Evolutionary conservation across 2,888 invertebrate genomes (phyloP), one percentile per base, ranked within the genome.

Genomic region (Drosophila barbarae): DNA sequence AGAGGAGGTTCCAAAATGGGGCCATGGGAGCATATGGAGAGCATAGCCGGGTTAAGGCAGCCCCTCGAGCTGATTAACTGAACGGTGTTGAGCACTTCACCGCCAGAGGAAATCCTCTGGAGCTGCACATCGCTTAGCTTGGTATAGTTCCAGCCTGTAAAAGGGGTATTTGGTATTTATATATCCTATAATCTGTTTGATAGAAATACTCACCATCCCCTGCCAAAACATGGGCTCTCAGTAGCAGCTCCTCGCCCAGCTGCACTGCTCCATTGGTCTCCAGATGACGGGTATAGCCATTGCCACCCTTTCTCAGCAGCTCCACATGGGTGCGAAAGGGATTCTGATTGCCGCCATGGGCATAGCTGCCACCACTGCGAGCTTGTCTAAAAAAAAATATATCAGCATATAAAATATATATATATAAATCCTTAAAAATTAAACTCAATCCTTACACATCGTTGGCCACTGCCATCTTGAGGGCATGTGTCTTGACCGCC

Each of bases 191-290:
- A n/a, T 35, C 8, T 15, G 3, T 15, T 2, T 5, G 36, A 1
- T 15, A 9, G 18, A 5, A 5, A 38, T 38, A 38, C 38, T 5
- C 18, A 38, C 38, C 92, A 86, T 92, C 92, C 44, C 91, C 92
- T 15, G 90, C 88, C 55, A 90, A 86, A 12, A 92, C 90, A 69
- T 90, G 88, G 8, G 91, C 91, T 32, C 91, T 88, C 30, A 92
- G 75, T 42, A 92, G 73, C 34, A 92, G 84, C 64, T 92, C 92
- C 77, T 92, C 92, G 5, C 92, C 92, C 42, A 92, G 85, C 60
- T 91, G 89, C 0, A 92, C 92, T 5, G 90, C 88, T 5, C 91
- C 91, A 51, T 91, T 91, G 1, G 89, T 84, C 63, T 90, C 90
- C 54, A 92, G 87, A 21, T 88, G 89, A n/a, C 90, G 87, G 18